A percentile compares a stretch with the other conserved stretches of the same genome.
phyloP scores from a whole-genome alignment of 2,113 vertebrate genomes.

The Engystomops pustulosus region DNA sequence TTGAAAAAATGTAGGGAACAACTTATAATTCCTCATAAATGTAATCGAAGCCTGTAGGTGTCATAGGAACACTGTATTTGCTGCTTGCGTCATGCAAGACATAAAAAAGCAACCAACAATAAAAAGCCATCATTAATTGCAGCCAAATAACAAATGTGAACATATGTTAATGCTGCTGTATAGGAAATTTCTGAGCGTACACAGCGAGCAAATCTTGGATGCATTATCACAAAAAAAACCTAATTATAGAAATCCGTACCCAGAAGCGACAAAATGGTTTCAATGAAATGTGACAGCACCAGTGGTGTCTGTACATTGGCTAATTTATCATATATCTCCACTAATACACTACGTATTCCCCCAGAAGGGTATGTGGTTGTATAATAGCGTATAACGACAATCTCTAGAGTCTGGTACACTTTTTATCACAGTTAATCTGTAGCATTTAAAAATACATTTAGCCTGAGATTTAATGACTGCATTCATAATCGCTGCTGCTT shows the following conservation, averaged over 20 bases:
- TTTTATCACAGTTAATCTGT: slow-evolving; percentile 34
- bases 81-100: not conserved
- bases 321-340: slow-evolving; percentile 40
- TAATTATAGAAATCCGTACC: slow-evolving; percentile 47
- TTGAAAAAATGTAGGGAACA: too few relatives aligned
- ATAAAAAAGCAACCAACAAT: not conserved
- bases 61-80: not conserved
- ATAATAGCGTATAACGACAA: slow-evolving; percentile 32
- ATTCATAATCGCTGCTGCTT: slow-evolving; percentile 44
- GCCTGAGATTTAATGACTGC: slow-evolving; percentile 25
- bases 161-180: slow-evolving; percentile 19
- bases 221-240: slow-evolving; percentile 30
- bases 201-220: slow-evolving; percentile 18
- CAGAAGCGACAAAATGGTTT: slow-evolving; percentile 40
- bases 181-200: slow-evolving; percentile 42
- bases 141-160: not conserved
- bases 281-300: slow-evolving; percentile 25
- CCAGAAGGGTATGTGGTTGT: not conserved
- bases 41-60: too few relatives aligned
- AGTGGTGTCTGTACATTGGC: slow-evolving; percentile 12
- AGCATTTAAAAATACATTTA: slow-evolving; percentile 50
- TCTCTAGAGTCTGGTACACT: slow-evolving; percentile 8
- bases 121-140: not conserved
- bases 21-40: too few relatives aligned
- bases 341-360: slow-evolving; percentile 34